A percentile compares a stretch with the other conserved stretches of the same genome.
Conservation (phyloP, 2,797 vertebrate species). For the Gallinago nigripennis region DNA sequence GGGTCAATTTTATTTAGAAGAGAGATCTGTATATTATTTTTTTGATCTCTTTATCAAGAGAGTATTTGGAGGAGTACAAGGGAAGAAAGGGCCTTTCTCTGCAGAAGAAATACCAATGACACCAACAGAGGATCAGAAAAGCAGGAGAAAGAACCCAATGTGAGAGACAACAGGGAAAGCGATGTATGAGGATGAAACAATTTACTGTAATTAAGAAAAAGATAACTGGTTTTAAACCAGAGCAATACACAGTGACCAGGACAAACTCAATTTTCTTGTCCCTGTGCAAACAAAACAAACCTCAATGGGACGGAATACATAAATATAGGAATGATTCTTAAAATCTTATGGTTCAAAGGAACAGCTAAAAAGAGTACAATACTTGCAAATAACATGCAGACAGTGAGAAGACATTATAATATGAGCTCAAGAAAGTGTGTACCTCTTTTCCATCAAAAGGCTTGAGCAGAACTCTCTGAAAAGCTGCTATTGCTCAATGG, state of each 20-base stretch:
- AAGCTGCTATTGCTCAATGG: not conserved
- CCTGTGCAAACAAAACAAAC: not conserved
- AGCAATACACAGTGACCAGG: not conserved
- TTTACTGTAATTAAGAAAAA: not conserved
- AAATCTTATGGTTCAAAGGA: not conserved
- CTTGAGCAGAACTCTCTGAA: not conserved
- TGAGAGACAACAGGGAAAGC: not conserved
- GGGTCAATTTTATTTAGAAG: not conserved
- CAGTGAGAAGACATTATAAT: not conserved
- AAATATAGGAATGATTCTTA: not conserved
- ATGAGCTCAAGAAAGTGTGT: rapidly evolving
- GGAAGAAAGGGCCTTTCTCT: not conserved
- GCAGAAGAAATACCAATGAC: not conserved
- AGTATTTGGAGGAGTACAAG: not conserved
- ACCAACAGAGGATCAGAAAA: not conserved
- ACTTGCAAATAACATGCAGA: not conserved
- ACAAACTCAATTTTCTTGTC: not conserved
- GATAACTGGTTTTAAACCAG: not conserved
- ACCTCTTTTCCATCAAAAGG: not conserved
- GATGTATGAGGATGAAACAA: not conserved
- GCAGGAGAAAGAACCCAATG: not conserved
- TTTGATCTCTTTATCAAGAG: not conserved
- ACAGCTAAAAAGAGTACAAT: not conserved
- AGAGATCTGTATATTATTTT: not conserved
- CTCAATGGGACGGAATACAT: not conserved